Conservation (phyloP, 2,797 vertebrate species). For the Peromyscus nudipes region DNA sequence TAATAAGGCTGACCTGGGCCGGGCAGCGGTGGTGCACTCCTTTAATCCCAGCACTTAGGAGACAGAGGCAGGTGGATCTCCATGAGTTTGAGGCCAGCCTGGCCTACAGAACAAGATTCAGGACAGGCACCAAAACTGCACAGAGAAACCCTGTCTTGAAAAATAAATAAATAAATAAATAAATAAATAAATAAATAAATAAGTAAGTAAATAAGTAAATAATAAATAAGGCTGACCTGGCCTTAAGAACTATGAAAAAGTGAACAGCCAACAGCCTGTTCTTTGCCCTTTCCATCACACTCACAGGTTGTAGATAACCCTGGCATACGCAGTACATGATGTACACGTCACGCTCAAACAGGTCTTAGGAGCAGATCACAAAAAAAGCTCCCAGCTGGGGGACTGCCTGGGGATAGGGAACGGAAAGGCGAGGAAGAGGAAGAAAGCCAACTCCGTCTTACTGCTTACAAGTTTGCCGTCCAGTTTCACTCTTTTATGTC, state of each 20-base stretch:
- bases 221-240: not conserved
- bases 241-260: slow-evolving; percentile 1
- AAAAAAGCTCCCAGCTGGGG: not conserved
- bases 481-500: slow-evolving; percentile 53
- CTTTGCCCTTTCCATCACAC: not conserved
- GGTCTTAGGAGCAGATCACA: not conserved
- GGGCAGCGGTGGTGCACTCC: too few species aligned
- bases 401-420: not conserved
- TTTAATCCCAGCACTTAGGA: too few species aligned
- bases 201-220: too few species aligned
- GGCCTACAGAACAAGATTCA: too few species aligned
- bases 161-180: too few species aligned
- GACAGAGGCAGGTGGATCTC: too few species aligned
- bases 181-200: too few species aligned
- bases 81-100: too few species aligned
- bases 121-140: too few species aligned
- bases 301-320: not conserved
- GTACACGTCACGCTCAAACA: not conserved
- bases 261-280: not conserved
- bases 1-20: not conserved
- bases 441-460: slow-evolving; percentile 22
- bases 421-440: not conserved
- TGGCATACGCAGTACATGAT: not conserved
- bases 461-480: slow-evolving; percentile 63
- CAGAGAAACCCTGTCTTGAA: too few species aligned